Evolutionary conservation across 1,140 invertebrate genomes (phyloP).

Genomic region (Frieseomelitta varia): DNA sequence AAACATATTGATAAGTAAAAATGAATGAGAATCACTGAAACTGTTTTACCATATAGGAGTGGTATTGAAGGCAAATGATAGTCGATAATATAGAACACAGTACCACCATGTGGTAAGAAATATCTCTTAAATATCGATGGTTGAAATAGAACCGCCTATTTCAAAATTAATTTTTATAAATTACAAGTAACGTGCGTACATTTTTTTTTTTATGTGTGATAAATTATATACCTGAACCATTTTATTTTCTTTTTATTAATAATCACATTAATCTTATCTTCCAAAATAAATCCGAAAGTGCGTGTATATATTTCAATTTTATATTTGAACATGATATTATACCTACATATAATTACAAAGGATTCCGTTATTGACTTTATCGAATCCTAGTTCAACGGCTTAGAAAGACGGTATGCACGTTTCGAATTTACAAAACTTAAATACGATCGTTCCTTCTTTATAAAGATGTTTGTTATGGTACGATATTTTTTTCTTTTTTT

Average conservation of each 20-base stretch:
- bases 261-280: neutral
- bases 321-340: constrained; percentile 14
- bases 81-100: neutral
- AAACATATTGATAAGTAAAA: neutral
- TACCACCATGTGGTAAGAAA: neutral
- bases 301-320: neutral
- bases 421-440: constrained; percentile 38
- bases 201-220: neutral
- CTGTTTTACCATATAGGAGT: neutral
- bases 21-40: constrained; percentile 10
- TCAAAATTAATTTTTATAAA: neutral
- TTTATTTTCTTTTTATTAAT: neutral
- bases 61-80: neutral
- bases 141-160: neutral
- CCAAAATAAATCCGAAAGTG: neutral
- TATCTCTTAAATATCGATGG: neutral
- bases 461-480: neutral
- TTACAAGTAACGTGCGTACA: neutral
- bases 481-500: neutral
- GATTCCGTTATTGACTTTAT: neutral
- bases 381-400: neutral
- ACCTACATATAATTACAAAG: constrained; percentile 7
- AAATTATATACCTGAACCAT: neutral
- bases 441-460: neutral
- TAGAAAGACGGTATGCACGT: neutral